A percentile compares a stretch with the other conserved stretches of the same genome.
phyloP scores from a whole-genome alignment of 1,140 invertebrate species.

The Anoplolepis gracilipes region DNA sequence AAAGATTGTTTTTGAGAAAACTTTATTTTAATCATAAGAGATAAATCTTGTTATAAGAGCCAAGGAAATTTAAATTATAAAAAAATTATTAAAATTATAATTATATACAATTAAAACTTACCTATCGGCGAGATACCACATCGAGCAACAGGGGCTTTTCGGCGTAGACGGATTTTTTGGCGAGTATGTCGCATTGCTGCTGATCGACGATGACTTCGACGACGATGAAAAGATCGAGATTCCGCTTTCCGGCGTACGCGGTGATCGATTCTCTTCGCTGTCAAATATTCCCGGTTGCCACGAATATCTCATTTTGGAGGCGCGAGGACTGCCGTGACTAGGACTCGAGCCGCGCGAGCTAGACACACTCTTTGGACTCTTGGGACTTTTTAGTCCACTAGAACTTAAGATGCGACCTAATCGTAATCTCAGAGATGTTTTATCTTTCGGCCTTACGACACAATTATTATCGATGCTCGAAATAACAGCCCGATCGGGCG shows the following conservation, averaged over 20 bases:
- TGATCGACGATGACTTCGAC: conserved; percentile 25
- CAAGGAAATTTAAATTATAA: too few relatives aligned
- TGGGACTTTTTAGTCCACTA: conserved; percentile 57
- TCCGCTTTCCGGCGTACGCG: conserved; percentile 47
- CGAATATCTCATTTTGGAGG: conserved; percentile 64
- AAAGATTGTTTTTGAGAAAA: too few relatives aligned
- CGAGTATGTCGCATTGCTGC: neutral
- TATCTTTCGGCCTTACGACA: conserved; percentile 38
- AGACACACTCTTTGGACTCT: conserved; percentile 60
- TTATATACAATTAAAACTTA: too few relatives aligned
- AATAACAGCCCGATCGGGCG: neutral
- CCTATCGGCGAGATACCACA: conserved; percentile 51
- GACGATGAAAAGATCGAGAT: conserved; percentile 20
- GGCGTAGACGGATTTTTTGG: conserved; percentile 41
- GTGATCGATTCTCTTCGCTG: conserved; percentile 34
- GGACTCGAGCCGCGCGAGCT: conserved; percentile 67
- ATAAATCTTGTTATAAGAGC: too few relatives aligned
- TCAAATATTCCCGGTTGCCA: conserved; percentile 62
- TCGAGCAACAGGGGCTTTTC: conserved; percentile 21
- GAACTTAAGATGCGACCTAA: conserved; percentile 70
- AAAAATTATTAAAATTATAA: too few relatives aligned
- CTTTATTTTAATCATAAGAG: too few relatives aligned
- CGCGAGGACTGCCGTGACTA: conserved; percentile 31
- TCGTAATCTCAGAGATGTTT: conserved; percentile 66
- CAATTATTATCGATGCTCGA: neutral